These are phyloP conservation scores for Eurypyga helias DNA, from an alignment of 2,113 vertebrate species.

Conservation along the genomic window DNA sequence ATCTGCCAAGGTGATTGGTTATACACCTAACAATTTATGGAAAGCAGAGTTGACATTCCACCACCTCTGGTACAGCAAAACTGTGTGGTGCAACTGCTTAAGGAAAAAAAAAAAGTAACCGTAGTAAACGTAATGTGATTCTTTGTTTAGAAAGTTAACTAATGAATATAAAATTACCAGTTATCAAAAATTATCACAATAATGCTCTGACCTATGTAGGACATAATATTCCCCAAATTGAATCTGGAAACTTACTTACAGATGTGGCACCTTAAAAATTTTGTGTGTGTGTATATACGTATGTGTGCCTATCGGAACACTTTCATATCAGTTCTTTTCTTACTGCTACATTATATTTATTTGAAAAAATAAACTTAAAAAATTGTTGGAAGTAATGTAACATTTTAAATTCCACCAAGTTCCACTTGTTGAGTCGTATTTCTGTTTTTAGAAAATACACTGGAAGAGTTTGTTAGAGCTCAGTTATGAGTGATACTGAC, in stretches of 20 bases:
- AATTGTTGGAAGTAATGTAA: not conserved
- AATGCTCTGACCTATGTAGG: not conserved
- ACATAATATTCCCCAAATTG: not conserved
- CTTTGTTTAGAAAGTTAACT: not conserved
- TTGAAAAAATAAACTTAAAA: not conserved
- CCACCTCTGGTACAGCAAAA: not conserved
- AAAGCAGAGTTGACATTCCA: not conserved
- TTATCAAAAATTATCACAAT: not conserved
- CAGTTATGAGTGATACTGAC: not conserved
- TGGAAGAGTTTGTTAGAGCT: not conserved
- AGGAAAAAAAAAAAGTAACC: not conserved
- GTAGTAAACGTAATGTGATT: accelerated
- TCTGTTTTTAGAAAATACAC: not conserved
- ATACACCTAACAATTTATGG: not conserved
- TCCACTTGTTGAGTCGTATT: not conserved
- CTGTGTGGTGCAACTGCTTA: not conserved
- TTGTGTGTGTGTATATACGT: accelerated
- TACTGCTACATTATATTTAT: not conserved
- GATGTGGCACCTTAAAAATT: not conserved
- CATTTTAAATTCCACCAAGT: not conserved
- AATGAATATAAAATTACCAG: not conserved
- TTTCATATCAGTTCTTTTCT: not conserved
- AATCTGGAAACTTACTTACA: not conserved
- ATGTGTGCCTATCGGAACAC: not conserved
- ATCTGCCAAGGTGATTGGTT: not conserved